Conservation (phyloP, 2,797 vertebrate species). For the Ispidina lecontei region DNA sequence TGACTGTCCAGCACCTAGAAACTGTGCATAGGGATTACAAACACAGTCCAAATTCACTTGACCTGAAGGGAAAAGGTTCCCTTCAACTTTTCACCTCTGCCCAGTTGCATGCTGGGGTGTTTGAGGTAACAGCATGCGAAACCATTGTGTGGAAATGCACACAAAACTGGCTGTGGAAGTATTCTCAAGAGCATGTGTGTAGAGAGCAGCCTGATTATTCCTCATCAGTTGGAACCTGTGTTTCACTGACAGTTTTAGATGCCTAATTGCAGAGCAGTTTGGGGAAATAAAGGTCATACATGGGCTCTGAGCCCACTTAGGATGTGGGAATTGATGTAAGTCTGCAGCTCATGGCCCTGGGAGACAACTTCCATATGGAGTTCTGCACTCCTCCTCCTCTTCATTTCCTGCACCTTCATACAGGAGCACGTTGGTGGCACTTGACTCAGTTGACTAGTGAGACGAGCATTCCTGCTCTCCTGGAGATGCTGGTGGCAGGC, state of each 20-base stretch:
- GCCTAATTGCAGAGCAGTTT: not conserved
- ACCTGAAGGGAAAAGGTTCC: not conserved
- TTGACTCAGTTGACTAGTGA: not conserved
- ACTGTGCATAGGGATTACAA: not conserved
- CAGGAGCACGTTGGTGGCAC: not conserved
- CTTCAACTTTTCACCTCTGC: not conserved
- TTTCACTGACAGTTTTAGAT: not conserved
- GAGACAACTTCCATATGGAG: not conserved
- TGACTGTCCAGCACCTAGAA: not conserved
- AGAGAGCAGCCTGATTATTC: not conserved
- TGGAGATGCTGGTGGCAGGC: not conserved
- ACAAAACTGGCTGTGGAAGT: not conserved
- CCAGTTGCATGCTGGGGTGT: fast-evolving
- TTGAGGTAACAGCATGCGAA: not conserved
- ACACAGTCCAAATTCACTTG: not conserved
- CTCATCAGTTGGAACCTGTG: not conserved
- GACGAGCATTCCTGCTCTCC: not conserved
- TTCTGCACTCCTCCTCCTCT: not conserved
- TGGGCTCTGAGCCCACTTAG: not conserved
- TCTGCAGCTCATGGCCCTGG: not conserved
- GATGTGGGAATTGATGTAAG: not conserved
- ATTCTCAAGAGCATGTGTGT: not conserved
- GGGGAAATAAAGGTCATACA: not conserved
- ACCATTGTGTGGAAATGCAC: not conserved
- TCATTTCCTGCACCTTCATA: fast-evolving